Conservation (phyloP, 2,113 vertebrate genomes). For the Cyphomyrus plagiostoma region DNA sequence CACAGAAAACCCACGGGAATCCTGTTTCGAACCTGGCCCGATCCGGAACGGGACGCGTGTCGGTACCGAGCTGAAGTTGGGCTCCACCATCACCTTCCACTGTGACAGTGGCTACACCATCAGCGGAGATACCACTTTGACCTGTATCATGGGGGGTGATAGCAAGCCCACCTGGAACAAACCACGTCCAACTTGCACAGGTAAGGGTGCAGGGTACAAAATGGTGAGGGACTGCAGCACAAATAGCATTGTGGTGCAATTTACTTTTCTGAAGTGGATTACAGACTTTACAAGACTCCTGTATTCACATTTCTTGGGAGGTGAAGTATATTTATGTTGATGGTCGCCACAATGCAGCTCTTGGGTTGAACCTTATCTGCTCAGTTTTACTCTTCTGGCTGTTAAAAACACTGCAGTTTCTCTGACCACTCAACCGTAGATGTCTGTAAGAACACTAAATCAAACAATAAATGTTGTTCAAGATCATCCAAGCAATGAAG, state of each 20-base stretch:
- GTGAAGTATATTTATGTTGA: background rate
- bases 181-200: constrained; percentile 82
- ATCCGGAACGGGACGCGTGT: constrained; percentile 83
- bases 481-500: constrained; percentile 47
- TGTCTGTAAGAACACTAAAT: constrained; percentile 47
- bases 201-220: constrained; percentile 55
- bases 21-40: constrained; percentile 86
- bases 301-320: background rate
- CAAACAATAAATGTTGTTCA: constrained; percentile 65
- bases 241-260: background rate
- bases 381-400: constrained; percentile 51
- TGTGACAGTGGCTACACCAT: constrained; percentile 88
- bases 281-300: background rate
- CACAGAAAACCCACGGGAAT: constrained; percentile 95
- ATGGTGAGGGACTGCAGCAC: background rate
- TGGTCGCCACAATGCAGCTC: background rate
- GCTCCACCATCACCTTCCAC: constrained; percentile 84
- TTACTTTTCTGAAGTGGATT: background rate
- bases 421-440: constrained; percentile 53
- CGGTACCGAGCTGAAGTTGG: constrained; percentile 83
- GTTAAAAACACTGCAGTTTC: constrained; percentile 61
- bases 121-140: constrained; percentile 78
- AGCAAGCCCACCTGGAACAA: constrained; percentile 90
- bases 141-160: constrained; percentile 83
- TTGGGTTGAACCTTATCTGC: constrained; percentile 24